Base-by-base conservation (phyloP, 2,888 invertebrate species). In the Sarcophaga caerulescens region DNA sequence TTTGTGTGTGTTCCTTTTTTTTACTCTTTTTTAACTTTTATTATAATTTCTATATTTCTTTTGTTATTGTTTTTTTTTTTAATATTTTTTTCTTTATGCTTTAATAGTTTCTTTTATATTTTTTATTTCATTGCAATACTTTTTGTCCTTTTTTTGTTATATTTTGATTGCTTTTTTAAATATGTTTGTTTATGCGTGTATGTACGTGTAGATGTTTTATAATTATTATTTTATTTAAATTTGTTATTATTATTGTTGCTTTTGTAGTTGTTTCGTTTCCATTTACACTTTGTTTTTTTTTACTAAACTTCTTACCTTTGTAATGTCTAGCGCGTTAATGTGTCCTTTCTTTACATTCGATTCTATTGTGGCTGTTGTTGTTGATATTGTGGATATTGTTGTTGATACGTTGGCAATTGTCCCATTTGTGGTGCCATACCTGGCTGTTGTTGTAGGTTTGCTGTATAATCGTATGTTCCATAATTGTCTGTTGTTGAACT, bases 371-470 rank as follows among this genome's bases (percentile, higher is more conserved):
- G 81, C n/a, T 84, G 83, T 62, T 87, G 87, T 80, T 87, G 83
- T 62, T 87, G 87, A 82, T 87, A 88, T 81, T 88, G 88, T 69
- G 90, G 90, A 87, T 91, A 91, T 89, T 90, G 91, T 75, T 89
- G 90, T 66, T 89, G 88, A 77, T 91, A 91, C 79, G 90, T 75
- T 63, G 87, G 88, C 88, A 89, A 76, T 89, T 84, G 90, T 87
- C 75, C 75, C 62, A 85, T 44, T 76, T 81, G 70, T 75, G 83
- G 73, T 74, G 76, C 71, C 89, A 71, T 57, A 75, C 85, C 84
- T 47, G 80, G 66, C 68, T 73, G 77, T 78, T 81, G 87, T 63
- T 76, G 87, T 75, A 80, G 79, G 66, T 85, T 57, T 87, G 87
- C 84, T 70, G 87, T 87, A 35, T 87, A 88, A 63, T 78, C 70